These are phyloP conservation scores for Patagioenas fasciata DNA, from an alignment of 2,113 vertebrate species.

Conservation along the genomic window DNA sequence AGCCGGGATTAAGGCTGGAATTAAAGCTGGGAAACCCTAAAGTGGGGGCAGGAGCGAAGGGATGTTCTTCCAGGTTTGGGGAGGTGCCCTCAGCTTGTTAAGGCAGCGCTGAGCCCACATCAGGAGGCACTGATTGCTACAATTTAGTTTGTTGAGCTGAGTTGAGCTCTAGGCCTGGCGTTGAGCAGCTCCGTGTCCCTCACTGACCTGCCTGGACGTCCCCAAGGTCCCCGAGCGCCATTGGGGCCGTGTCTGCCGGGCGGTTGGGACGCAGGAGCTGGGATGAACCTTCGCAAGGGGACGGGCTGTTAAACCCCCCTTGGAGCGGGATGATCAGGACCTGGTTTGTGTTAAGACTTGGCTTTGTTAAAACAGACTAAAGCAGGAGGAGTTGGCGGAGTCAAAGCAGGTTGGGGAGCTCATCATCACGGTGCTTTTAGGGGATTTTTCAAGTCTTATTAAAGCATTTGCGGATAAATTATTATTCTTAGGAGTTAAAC, in stretches of 20 bases:
- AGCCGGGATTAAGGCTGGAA: neutral
- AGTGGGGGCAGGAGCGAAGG: too few relatives aligned
- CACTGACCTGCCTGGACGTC: too few relatives aligned
- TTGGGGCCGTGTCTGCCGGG: neutral
- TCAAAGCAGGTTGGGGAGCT: neutral
- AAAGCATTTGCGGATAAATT: neutral
- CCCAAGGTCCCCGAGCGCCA: too few relatives aligned
- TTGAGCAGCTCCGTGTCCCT: too few relatives aligned
- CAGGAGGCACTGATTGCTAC: neutral
- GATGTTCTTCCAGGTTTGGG: too few relatives aligned
- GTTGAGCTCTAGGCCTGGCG: too few relatives aligned
- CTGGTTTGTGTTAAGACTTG: rapidly evolving
- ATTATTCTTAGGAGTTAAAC: neutral
- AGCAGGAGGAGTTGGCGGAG: too few relatives aligned
- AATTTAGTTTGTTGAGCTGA: too few relatives aligned
- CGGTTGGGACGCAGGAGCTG: neutral
- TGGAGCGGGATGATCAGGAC: rapidly evolving
- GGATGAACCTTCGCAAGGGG: neutral
- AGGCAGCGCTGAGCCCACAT: neutral
- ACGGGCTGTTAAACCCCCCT: rapidly evolving
- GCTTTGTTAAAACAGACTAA: neutral
- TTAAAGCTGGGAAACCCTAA: too few relatives aligned
- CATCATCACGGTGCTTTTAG: rapidly evolving
- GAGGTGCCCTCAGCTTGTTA: neutral
- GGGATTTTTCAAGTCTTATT: neutral